Base-by-base conservation (phyloP, 2,888 invertebrate species). In the Harpalus rubripes region DNA sequence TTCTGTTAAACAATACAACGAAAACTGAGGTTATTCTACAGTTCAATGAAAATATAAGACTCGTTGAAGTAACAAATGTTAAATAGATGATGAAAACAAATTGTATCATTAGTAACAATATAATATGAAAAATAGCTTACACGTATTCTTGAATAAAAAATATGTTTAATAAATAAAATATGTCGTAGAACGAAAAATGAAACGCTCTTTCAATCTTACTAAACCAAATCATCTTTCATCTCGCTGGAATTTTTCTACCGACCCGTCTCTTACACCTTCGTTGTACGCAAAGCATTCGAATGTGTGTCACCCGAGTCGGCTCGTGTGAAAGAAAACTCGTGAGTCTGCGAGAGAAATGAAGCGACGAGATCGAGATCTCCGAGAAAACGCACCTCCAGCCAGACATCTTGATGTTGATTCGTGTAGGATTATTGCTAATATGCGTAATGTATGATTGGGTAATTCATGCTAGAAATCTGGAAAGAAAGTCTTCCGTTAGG, bases 281-380 rank as follows among this genome's bases (percentile, higher is more conserved):
- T 8, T 61, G 61, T 63, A 22, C 26, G 63, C 18, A 59, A 5
- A 1, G 32, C 32, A 32, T 1, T 32, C 39, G 68, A 74, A 74
- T 74, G 72, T 74, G 18, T 74, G 72, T 74, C 72, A 74, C 41
- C 72, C 12, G 6, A 39, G 41, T 68, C 41, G 41, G 72, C 72
- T 10, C 72, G 72, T 74, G 72, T 74, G 72, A 74, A 74, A 74
- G 72, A 74, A 74, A 74, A 74, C 72, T 74, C 44, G 44, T 68
- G 59, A 12, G 59, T 26, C n/a, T 41, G 41, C 41, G 72, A 74
- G 72, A 74, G 72, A 74, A 74, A 74, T 44, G 44, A 74, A 74
- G 18, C 72, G 72, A 26, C 44, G 26, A 63, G 32, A 39, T 68
- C 68, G 68, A 68, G 68, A 68, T 68, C 68, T 15, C 22, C 63